Evolutionary conservation across 2,113 vertebrate species (phyloP), one percentile per base, ranked within the genome.

Genomic region (Anoplopoma fimbria): DNA sequence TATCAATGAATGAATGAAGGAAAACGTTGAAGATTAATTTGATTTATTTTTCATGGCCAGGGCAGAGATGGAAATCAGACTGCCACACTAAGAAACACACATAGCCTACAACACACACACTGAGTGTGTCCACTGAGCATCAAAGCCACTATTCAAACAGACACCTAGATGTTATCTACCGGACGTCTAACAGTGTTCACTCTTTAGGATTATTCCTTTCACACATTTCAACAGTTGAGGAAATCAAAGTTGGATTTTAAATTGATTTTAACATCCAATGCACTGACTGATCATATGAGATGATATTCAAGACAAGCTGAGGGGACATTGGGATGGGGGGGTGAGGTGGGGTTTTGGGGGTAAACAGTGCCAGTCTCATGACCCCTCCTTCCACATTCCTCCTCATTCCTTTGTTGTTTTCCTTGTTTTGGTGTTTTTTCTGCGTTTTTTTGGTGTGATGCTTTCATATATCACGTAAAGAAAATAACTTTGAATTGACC

Each of bases 301-400:
- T 62, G 57, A 70, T 82, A 62, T 71, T 84, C 31, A 75, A 31
- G 25, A 47, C 8, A 45, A 10, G 29, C 12, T 9, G 12, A 45
- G 17, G n/a, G 45, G 47, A 68, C 33, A 61, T 23, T 63, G 49
- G 38, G 49, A 29, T 33, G 61, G 36, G 57, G 47, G 40, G 40
- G 47, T 70, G 69, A 2, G 25, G 5, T 4, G 58, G 27, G 42
- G 51, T n/a, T 40, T 31, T 15, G 31, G 40, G 47, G 78, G 72
- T 91, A 87, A 93, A 94, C 92, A 85, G 74, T 78, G 68, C 81
- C 63, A 76, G 74, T 89, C 85, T 85, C 63, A 53, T 79, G 86
- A 88, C 91, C 84, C 87, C 88, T 81, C 89, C 89, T 84, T 57
- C 80, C 61, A 88, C 89, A 90, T 92, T 92, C 91, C 84, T 86